These are phyloP conservation scores for Microcebus lehilahytsara DNA, from an alignment of 2,113 vertebrate species.

Conservation along the genomic window DNA sequence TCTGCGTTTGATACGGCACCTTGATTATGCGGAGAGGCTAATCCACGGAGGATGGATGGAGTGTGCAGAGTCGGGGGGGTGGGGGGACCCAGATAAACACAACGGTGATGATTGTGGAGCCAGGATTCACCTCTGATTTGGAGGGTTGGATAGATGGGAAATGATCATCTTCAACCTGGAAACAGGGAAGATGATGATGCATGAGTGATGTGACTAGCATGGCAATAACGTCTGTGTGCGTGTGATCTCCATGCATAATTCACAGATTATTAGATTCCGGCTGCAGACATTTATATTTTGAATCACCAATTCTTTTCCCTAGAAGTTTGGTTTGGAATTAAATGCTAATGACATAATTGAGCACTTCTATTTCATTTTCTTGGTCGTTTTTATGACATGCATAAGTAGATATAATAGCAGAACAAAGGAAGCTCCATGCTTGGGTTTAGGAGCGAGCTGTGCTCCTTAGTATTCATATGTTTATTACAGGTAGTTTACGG, in stretches of 20 bases:
- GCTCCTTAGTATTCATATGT: accelerated
- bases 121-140: slow-evolving; percentile 69
- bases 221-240: accelerated
- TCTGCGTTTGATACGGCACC: background rate
- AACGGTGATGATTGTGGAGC: slow-evolving; percentile 24
- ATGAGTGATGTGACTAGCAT: accelerated
- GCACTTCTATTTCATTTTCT: background rate
- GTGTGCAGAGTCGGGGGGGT: slow-evolving; percentile 63
- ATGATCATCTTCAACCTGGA: background rate
- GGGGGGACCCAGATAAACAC: slow-evolving; percentile 62
- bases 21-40: slow-evolving; percentile 57
- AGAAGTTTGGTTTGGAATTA: background rate
- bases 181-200: background rate
- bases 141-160: background rate
- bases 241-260: background rate
- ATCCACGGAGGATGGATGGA: slow-evolving; percentile 57
- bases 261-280: background rate
- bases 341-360: background rate
- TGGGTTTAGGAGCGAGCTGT: accelerated
- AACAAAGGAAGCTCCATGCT: too few species aligned
- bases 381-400: background rate
- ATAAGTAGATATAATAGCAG: background rate
- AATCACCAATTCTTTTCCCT: background rate
- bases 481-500: background rate
- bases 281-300: background rate